phyloP scores from a whole-genome alignment of 2,113 vertebrate species.

The Amphiprion percula region DNA sequence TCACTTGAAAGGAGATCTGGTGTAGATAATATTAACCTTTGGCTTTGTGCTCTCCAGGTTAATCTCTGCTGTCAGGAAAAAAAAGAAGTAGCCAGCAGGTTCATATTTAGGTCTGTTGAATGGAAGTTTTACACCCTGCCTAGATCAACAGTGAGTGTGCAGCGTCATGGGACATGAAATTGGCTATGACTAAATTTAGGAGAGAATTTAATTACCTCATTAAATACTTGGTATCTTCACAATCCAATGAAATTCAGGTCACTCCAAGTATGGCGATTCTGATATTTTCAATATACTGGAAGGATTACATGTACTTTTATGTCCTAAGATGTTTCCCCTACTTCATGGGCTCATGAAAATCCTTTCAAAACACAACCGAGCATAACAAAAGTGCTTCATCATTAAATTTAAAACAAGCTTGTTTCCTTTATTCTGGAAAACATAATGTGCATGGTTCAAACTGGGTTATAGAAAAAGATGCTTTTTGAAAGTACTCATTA shows the following conservation, averaged over 20 bases:
- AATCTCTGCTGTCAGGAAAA: not conserved
- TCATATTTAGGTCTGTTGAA: not conserved
- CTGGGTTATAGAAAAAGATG: no score
- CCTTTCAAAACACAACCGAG: conserved; percentile 38
- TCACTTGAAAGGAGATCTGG: not conserved
- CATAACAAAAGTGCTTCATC: conserved; percentile 18
- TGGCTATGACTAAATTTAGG: conserved; percentile 31
- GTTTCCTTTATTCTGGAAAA: conserved; percentile 18
- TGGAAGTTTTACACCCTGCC: not conserved
- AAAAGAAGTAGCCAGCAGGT: conserved; percentile 2
- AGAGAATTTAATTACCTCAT: conserved; percentile 5
- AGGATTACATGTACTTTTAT: conserved; percentile 33
- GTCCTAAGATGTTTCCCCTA: conserved; percentile 19
- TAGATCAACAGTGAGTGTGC: not conserved
- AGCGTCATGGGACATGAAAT: conserved; percentile 2
- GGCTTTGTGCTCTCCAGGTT: conserved; percentile 1
- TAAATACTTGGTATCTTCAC: conserved; percentile 13
- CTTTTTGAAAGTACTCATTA: not conserved
- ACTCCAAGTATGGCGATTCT: conserved; percentile 41
- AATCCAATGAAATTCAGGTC: not conserved
- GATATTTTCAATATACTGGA: conserved; percentile 41
- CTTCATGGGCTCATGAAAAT: conserved; percentile 28
- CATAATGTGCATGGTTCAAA: not conserved
- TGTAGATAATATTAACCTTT: conserved; percentile 23
- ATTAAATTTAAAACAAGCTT: conserved; percentile 21